Conservation (phyloP, 2,888 invertebrate species). For the Cryptus viduatorius region DNA sequence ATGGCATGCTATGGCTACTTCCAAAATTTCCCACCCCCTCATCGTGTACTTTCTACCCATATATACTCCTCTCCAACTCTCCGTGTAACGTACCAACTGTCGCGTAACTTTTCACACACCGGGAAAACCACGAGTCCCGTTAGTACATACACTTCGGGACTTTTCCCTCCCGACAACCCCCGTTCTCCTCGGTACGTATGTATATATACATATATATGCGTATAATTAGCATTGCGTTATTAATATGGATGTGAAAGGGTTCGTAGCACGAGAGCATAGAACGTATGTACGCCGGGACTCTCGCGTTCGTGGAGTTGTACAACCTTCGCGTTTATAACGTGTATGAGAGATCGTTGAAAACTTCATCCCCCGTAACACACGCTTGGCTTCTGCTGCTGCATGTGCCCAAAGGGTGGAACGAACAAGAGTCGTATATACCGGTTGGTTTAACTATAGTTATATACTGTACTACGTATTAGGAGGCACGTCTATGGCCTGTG, state of each 20-base stretch:
- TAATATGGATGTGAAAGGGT: conserved; percentile 61
- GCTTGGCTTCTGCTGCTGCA: neutral
- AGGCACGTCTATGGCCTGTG: conserved; percentile 44
- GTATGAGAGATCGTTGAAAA: conserved; percentile 51
- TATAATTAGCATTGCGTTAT: conserved; percentile 67
- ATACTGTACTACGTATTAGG: conserved; percentile 44
- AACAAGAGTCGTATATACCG: conserved; percentile 40
- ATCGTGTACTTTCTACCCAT: conserved; percentile 6
- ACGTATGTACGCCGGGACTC: conserved; percentile 45
- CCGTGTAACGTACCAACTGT: conserved; percentile 57
- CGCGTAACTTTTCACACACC: conserved; percentile 68
- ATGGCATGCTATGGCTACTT: conserved; percentile 53
- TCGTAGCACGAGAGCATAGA: conserved; percentile 25
- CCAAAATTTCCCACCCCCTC: conserved; percentile 53
- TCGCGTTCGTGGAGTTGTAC: conserved; percentile 55
- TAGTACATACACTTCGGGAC: conserved; percentile 37
- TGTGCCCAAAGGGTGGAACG: conserved; percentile 8
- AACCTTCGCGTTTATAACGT: conserved; percentile 67
- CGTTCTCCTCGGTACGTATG: neutral
- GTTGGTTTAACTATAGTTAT: conserved; percentile 25
- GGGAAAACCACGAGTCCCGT: conserved; percentile 54
- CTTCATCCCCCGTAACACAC: conserved; percentile 19
- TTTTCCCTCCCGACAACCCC: neutral
- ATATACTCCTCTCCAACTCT: neutral
- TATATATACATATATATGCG: conserved; percentile 19